Evolutionary conservation across 2,113 vertebrate species (phyloP).

Genomic region (Coregonus clupeaformis): DNA sequence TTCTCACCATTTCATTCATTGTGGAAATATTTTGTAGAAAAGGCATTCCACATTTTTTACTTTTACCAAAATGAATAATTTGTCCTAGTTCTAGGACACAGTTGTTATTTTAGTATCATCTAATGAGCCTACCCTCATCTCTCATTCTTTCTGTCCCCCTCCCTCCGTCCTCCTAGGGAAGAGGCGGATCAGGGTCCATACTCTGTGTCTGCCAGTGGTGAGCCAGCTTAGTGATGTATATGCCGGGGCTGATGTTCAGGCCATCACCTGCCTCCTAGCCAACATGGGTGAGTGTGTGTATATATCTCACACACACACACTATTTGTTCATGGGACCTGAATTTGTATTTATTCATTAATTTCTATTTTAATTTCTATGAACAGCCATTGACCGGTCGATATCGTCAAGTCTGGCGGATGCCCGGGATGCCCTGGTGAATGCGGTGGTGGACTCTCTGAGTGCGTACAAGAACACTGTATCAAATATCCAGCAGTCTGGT

Average conservation of each 20-base stretch:
- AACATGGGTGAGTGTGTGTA: conserved; percentile 56
- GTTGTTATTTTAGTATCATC: too few species aligned
- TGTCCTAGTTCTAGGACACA: too few species aligned
- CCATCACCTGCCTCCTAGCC: conserved; percentile 88
- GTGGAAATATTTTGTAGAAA: too few species aligned
- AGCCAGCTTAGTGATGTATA: conserved; percentile 89
- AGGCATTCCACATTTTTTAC: too few species aligned
- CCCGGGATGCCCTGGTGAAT: conserved; percentile 92
- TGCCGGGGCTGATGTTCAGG: conserved; percentile 92
- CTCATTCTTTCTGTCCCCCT: neutral
- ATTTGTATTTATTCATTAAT: too few species aligned
- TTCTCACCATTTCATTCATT: neutral
- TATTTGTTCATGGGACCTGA: neutral
- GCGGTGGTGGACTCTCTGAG: conserved; percentile 87
- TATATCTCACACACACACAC: neutral
- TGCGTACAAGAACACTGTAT: conserved; percentile 83
- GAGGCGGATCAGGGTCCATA: conserved; percentile 92
- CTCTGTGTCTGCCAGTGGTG: conserved; percentile 94
- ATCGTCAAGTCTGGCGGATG: conserved; percentile 88
- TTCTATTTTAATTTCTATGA: too few species aligned
- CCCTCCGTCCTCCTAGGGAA: conserved; percentile 77
- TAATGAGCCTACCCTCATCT: too few species aligned
- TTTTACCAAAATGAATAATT: too few species aligned
- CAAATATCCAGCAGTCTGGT: conserved; percentile 83
- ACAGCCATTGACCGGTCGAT: conserved; percentile 92